A percentile compares a stretch with the other conserved stretches of the same genome.
These are phyloP conservation scores for Aurelia aurita DNA, from an alignment of 30 jellyfish, hydroid and myxozoan genomes.

Conservation along the genomic window DNA sequence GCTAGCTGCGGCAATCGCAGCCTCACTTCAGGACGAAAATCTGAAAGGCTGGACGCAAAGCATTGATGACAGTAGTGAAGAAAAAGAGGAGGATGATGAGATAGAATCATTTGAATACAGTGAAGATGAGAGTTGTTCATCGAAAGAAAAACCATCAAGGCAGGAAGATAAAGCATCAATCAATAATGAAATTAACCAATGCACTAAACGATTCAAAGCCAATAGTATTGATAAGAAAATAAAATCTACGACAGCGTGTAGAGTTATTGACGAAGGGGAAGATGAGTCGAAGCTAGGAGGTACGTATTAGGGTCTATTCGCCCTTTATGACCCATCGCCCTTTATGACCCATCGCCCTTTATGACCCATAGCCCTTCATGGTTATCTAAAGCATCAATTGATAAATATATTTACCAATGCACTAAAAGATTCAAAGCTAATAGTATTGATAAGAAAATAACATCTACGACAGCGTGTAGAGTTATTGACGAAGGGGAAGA, in stretches of 20 bases:
- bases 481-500: slow-evolving; percentile 76
- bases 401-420: slow-evolving; percentile 54
- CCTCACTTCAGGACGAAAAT: slow-evolving; percentile 69
- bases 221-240: slow-evolving; percentile 44
- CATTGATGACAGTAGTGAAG: slow-evolving; percentile 27
- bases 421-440: slow-evolving; percentile 39
- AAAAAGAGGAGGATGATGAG: slow-evolving; percentile 47
- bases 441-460: slow-evolving; percentile 29
- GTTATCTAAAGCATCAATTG: slow-evolving; percentile 6
- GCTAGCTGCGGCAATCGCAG: slow-evolving; percentile 87
- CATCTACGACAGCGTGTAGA: neutral
- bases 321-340: too few relatives aligned
- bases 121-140: slow-evolving; percentile 48
- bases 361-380: too few relatives aligned
- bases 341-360: too few relatives aligned
- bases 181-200: slow-evolving; percentile 49
- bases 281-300: slow-evolving; percentile 62
- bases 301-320: neutral
- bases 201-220: slow-evolving; percentile 44
- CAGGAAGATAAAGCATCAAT: slow-evolving; percentile 9
- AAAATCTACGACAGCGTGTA: neutral
- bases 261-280: slow-evolving; percentile 70
- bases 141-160: slow-evolving; percentile 20
- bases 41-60: slow-evolving; percentile 1
- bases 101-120: slow-evolving; percentile 65